phyloP scores from a whole-genome alignment of 1,140 invertebrate species.

The Sycobia sp. region DNA sequence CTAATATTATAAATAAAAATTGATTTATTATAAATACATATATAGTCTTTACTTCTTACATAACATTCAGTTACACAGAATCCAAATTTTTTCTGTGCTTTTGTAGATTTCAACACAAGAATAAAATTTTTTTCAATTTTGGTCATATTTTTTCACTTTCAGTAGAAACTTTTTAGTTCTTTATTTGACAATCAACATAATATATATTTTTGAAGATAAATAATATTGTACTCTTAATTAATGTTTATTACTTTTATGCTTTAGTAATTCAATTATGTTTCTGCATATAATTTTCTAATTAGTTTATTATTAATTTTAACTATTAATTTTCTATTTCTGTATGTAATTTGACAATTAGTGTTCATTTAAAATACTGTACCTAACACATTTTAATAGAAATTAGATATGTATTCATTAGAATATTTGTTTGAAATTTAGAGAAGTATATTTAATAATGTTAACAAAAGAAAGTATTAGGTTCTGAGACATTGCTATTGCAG shows the following conservation, averaged over 20 bases:
- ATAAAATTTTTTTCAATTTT: neutral
- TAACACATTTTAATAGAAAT: neutral
- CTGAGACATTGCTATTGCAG: constrained; percentile 18
- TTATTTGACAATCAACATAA: neutral
- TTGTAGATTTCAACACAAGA: neutral
- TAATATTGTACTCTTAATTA: too few species aligned
- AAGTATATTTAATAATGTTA: neutral
- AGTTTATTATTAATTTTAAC: too few species aligned
- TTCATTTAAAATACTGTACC: neutral
- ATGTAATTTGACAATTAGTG: too few species aligned
- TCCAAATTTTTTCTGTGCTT: neutral
- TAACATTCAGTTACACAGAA: constrained; percentile 20
- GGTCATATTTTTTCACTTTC: neutral
- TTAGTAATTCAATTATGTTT: too few species aligned
- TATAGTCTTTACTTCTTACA: constrained; percentile 14
- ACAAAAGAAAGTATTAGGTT: neutral
- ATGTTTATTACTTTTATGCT: too few species aligned
- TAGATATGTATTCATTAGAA: neutral
- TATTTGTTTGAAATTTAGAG: neutral
- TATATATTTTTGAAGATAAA: constrained; percentile 1
- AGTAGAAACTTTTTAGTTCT: neutral
- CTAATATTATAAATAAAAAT: constrained; percentile 28
- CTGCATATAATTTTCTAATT: too few species aligned
- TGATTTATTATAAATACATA: constrained; percentile 24
- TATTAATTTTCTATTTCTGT: too few species aligned